Conservation (phyloP, 2,888 invertebrate species). For the Eurytoma californica region DNA sequence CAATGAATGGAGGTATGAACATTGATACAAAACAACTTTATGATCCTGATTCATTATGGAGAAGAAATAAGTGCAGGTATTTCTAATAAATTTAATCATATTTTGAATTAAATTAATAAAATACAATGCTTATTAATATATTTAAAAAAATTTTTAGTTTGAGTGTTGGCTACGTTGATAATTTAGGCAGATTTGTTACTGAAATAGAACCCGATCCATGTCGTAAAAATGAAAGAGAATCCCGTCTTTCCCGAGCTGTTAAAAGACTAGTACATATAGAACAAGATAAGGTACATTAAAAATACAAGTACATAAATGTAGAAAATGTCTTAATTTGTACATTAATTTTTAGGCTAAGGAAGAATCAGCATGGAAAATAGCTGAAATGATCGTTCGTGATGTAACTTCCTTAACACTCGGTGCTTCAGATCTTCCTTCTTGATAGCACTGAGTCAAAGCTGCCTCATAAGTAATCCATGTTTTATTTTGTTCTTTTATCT, state of each 20-base stretch:
- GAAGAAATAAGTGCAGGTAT: slow-evolving; percentile 81
- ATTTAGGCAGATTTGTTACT: slow-evolving; percentile 92
- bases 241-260: slow-evolving; percentile 80
- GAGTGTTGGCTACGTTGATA: slow-evolving; percentile 90
- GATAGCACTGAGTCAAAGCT: slow-evolving; percentile 59
- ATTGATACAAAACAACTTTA: slow-evolving; percentile 89
- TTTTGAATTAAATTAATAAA: too few species aligned
- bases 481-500: slow-evolving; percentile 24
- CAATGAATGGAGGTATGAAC: slow-evolving; percentile 78
- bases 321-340: not conserved
- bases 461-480: slow-evolving; percentile 24
- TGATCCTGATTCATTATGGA: slow-evolving; percentile 93
- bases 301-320: not conserved
- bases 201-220: slow-evolving; percentile 89
- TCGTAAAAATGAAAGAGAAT: slow-evolving; percentile 76
- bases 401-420: slow-evolving; percentile 90
- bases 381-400: slow-evolving; percentile 97
- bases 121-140: too few species aligned
- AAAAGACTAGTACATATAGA: slow-evolving; percentile 88
- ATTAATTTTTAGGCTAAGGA: slow-evolving; percentile 82
- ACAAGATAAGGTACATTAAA: slow-evolving; percentile 82
- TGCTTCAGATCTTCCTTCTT: slow-evolving; percentile 67
- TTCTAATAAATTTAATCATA: slow-evolving; percentile 29
- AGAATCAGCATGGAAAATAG: slow-evolving; percentile 97
- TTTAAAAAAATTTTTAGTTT: slow-evolving; percentile 78